Evolutionary conservation across 2,113 vertebrate species (phyloP).

Genomic region (Colistium nudipinnis): DNA sequence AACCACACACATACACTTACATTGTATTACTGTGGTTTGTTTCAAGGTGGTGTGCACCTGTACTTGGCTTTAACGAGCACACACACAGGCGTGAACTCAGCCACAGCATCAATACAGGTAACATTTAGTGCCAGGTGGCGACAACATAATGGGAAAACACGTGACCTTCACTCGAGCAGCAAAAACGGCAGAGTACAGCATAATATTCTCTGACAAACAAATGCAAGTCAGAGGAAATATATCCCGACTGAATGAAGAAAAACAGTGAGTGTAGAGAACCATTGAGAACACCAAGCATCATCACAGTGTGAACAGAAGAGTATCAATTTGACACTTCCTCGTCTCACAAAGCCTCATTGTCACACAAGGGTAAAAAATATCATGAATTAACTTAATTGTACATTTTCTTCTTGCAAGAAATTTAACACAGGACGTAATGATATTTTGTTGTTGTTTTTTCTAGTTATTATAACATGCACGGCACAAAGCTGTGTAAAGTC

Average conservation of each 20-base stretch:
- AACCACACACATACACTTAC: neutral
- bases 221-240: slow-evolving; percentile 42
- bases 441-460: too few species aligned
- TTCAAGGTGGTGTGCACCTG: neutral
- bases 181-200: slow-evolving; percentile 45
- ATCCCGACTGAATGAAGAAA: slow-evolving; percentile 11
- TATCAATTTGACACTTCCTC: neutral
- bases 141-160: slow-evolving; percentile 65
- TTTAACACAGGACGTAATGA: too few species aligned
- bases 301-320: slow-evolving; percentile 1
- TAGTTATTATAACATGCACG: too few species aligned
- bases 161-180: slow-evolving; percentile 46
- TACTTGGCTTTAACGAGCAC: slow-evolving; percentile 2
- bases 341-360: too few species aligned
- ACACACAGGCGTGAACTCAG: slow-evolving; percentile 2
- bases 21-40: neutral
- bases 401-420: too few species aligned
- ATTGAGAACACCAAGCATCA: slow-evolving; percentile 9
- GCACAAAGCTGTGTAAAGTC: too few species aligned
- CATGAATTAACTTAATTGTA: too few species aligned
- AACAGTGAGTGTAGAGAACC: neutral
- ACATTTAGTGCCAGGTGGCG: slow-evolving; percentile 51
- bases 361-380: too few species aligned
- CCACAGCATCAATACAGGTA: slow-evolving; percentile 40
- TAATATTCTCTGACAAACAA: slow-evolving; percentile 45